These are phyloP conservation scores for Sarcoramphus papa DNA, from an alignment of 2,797 vertebrate species.

Conservation along the genomic window DNA sequence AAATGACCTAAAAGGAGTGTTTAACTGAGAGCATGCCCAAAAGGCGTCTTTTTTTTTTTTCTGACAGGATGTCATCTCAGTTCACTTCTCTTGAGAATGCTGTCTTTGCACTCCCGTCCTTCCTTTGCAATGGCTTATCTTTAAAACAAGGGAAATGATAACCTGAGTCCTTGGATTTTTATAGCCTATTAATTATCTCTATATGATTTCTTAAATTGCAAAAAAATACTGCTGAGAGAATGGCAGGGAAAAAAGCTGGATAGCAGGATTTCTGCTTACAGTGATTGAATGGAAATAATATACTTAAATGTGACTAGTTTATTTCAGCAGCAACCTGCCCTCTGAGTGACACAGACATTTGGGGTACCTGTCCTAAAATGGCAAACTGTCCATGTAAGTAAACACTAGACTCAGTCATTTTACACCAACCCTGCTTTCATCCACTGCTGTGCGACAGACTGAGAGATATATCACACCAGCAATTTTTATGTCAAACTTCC, in stretches of 20 bases:
- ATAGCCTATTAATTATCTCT: constrained; percentile 3
- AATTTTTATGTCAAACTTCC: background rate
- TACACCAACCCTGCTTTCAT: background rate
- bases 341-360: background rate
- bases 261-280: background rate
- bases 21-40: constrained; percentile 34
- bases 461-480: background rate
- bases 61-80: background rate
- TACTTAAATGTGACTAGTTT: background rate
- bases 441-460: background rate
- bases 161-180: background rate
- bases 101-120: constrained; percentile 14
- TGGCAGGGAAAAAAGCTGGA: background rate
- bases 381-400: background rate
- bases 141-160: constrained; percentile 17
- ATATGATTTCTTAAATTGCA: background rate
- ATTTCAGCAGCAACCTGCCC: background rate
- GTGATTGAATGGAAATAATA: background rate
- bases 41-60: background rate
- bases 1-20: constrained; percentile 24
- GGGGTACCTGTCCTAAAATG: background rate
- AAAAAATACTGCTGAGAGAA: background rate
- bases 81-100: constrained; percentile 4
- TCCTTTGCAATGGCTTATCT: constrained; percentile 7
- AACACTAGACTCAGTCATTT: background rate